These are phyloP conservation scores for Dipus sagitta DNA, from an alignment of 2,797 vertebrate species.

Conservation along the genomic window DNA sequence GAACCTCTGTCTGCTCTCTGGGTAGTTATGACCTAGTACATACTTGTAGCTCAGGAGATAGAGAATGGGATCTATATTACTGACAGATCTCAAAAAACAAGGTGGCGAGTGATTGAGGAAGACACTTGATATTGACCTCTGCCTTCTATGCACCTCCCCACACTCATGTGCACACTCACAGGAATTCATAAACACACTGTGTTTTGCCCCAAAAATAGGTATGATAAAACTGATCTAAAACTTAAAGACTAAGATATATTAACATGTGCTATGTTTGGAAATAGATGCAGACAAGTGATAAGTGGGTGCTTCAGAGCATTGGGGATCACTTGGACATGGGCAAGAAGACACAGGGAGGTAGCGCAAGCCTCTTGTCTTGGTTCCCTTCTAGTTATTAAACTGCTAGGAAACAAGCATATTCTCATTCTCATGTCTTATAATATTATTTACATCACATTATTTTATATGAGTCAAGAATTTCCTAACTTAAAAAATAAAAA, in stretches of 20 bases:
- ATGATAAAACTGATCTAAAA: background rate
- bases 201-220: background rate
- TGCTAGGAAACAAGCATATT: background rate
- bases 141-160: too few species aligned
- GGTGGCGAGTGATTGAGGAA: too few species aligned
- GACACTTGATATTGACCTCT: too few species aligned
- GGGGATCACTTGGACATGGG: background rate
- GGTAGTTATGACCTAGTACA: background rate
- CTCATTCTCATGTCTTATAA: background rate
- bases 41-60: background rate
- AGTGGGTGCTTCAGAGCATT: background rate
- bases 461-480: background rate
- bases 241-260: background rate
- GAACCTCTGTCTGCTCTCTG: background rate
- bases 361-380: background rate
- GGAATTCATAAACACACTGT: too few species aligned
- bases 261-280: background rate
- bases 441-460: background rate
- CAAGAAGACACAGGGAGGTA: background rate
- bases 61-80: background rate
- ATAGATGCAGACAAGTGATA: background rate
- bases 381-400: background rate
- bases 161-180: too few species aligned
- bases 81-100: background rate
- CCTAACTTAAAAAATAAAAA: conserved; percentile 21